phyloP scores from a whole-genome alignment of 2,113 vertebrate genomes.

The Bufo gargarizans region DNA sequence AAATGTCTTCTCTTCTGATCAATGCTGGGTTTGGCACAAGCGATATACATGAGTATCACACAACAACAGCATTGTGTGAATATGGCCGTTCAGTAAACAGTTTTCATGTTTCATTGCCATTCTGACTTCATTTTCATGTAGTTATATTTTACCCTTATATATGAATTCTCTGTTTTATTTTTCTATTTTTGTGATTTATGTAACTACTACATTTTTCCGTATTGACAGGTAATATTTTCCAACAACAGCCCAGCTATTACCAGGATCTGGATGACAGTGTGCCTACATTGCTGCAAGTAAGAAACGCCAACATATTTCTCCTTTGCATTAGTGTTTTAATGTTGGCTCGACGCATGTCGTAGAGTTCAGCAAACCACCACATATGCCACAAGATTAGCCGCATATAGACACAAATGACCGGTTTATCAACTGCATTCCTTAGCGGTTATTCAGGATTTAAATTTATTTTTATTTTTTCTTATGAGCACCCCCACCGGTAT shows the following conservation, averaged over 20 bases:
- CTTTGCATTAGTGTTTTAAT: too few relatives aligned
- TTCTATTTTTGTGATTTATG: background rate
- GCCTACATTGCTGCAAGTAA: conserved; percentile 88
- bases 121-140: background rate
- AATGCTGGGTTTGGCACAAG: background rate
- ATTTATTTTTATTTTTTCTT: too few relatives aligned
- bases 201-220: background rate
- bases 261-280: conserved; percentile 86
- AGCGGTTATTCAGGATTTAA: too few relatives aligned
- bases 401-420: too few relatives aligned
- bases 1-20: background rate
- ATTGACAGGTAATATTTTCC: conserved; percentile 90
- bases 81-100: background rate
- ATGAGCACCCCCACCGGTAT: too few relatives aligned
- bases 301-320: background rate
- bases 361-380: too few relatives aligned
- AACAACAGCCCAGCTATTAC: conserved; percentile 91
- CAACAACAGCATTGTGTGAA: background rate
- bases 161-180: too few relatives aligned
- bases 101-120: too few relatives aligned
- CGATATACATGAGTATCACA: background rate
- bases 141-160: too few relatives aligned
- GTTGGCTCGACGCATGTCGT: too few relatives aligned
- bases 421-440: too few relatives aligned
- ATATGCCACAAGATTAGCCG: too few relatives aligned